Evolutionary conservation across 2,797 vertebrate species (phyloP).

Genomic region (Phrynocephalus forsythii): DNA sequence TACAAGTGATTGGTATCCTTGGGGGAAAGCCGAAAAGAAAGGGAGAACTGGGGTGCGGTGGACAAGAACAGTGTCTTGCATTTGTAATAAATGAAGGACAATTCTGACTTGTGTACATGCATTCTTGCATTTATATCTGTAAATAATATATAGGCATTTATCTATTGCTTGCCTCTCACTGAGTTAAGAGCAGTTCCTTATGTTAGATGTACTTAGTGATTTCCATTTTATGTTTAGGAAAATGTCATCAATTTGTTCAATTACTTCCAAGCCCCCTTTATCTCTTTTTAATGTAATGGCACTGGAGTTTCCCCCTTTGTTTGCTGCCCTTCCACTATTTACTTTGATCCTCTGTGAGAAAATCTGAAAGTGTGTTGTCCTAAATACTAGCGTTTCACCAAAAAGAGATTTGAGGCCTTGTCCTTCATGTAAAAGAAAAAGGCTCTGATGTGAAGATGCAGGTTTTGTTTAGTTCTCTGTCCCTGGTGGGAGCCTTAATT

Average conservation of each 20-base stretch:
- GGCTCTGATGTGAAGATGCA: constrained; percentile 83
- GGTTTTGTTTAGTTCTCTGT: constrained; percentile 84
- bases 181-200: constrained; percentile 55
- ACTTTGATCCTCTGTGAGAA: constrained; percentile 86
- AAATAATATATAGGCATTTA: constrained; percentile 36
- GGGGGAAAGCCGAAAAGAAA: constrained; percentile 46
- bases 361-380: constrained; percentile 85
- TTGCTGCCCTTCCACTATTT: constrained; percentile 83
- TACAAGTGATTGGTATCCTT: constrained; percentile 57
- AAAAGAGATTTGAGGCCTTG: constrained; percentile 82
- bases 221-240: constrained; percentile 77
- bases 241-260: constrained; percentile 82
- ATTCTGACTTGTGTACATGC: not conserved
- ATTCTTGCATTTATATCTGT: not conserved
- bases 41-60: constrained; percentile 41
- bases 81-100: not conserved
- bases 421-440: constrained; percentile 81
- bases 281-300: constrained; percentile 82
- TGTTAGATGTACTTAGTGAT: constrained; percentile 75
- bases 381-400: constrained; percentile 84
- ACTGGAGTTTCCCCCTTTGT: constrained; percentile 82
- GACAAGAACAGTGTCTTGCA: constrained; percentile 3
- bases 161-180: constrained; percentile 62
- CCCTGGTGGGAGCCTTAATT: constrained; percentile 89
- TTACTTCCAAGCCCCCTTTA: constrained; percentile 82